phyloP scores from a whole-genome alignment of 2,797 vertebrate species.

The Scleropages formosus region DNA sequence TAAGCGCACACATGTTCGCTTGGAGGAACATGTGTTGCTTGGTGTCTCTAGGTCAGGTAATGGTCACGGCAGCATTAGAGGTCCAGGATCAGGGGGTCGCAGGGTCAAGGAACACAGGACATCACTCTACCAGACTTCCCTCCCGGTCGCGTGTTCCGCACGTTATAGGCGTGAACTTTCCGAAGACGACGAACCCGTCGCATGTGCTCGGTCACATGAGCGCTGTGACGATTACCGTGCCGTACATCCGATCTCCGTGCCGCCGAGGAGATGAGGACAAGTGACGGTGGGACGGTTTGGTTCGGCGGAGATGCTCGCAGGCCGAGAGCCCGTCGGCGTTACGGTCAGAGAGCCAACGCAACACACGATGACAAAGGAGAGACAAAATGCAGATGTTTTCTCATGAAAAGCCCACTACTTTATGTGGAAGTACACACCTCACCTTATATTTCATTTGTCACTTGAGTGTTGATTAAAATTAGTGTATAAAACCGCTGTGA shows the following conservation, averaged over 20 bases:
- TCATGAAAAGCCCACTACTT: too few relatives aligned
- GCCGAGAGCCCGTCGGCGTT: neutral
- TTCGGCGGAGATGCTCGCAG: neutral
- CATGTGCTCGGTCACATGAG: too few relatives aligned
- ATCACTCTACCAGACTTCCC: neutral
- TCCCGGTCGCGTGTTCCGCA: neutral
- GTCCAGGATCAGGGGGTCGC: neutral
- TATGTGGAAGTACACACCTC: too few relatives aligned
- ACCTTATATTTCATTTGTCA: too few relatives aligned
- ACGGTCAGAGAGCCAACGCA: too few relatives aligned
- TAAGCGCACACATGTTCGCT: neutral
- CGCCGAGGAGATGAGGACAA: neutral
- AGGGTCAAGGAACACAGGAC: neutral
- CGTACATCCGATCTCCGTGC: too few relatives aligned
- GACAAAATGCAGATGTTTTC: too few relatives aligned
- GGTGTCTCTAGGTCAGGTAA: neutral
- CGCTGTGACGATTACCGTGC: too few relatives aligned
- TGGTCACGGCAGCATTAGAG: conserved; percentile 4
- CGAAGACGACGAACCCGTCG: neutral
- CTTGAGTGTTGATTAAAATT: too few relatives aligned
- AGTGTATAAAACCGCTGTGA: too few relatives aligned
- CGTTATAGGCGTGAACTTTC: neutral
- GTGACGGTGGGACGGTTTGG: neutral
- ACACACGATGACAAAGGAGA: too few relatives aligned
- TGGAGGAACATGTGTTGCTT: neutral